Evolutionary conservation across 30 jellyfish, hydroid and myxozoan genomes (phyloP).

Genomic region (Rhopilema esculentum): DNA sequence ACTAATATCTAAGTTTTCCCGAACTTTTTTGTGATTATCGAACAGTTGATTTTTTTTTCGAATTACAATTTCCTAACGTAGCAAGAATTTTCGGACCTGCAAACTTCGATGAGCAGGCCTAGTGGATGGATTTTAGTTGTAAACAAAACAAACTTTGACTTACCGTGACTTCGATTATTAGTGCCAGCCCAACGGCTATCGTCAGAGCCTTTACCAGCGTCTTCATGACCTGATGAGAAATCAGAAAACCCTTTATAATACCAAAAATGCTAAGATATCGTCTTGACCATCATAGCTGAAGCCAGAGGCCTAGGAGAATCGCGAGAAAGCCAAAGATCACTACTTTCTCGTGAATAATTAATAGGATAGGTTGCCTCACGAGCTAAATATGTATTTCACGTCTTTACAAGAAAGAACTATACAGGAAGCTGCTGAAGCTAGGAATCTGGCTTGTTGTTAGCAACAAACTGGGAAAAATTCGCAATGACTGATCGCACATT

Average conservation of each 20-base stretch:
- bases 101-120: not conserved
- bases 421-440: not conserved
- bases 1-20: not conserved
- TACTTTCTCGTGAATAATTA: slow-evolving; percentile 72
- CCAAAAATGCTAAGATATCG: not conserved
- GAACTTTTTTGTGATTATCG: not conserved
- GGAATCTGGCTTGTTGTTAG: not conserved
- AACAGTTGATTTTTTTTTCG: not conserved
- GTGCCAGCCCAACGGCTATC: slow-evolving; percentile 88
- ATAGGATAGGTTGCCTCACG: slow-evolving; percentile 83
- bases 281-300: slow-evolving; percentile 23
- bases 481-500: too few species aligned
- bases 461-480: not conserved
- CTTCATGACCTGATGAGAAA: slow-evolving; percentile 86
- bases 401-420: not conserved
- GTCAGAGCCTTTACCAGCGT: slow-evolving; percentile 80
- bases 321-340: slow-evolving; percentile 67
- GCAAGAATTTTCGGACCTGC: not conserved
- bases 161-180: slow-evolving; percentile 76
- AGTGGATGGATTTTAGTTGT: not conserved
- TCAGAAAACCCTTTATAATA: not conserved
- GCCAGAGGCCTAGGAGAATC: slow-evolving; percentile 20
- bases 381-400: slow-evolving; percentile 66
- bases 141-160: slow-evolving; percentile 53
- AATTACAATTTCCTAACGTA: not conserved